A percentile compares a stretch with the other conserved stretches of the same genome.
phyloP scores from a whole-genome alignment of 1,140 invertebrate species.

The Pseudomyrmex pallidus region DNA sequence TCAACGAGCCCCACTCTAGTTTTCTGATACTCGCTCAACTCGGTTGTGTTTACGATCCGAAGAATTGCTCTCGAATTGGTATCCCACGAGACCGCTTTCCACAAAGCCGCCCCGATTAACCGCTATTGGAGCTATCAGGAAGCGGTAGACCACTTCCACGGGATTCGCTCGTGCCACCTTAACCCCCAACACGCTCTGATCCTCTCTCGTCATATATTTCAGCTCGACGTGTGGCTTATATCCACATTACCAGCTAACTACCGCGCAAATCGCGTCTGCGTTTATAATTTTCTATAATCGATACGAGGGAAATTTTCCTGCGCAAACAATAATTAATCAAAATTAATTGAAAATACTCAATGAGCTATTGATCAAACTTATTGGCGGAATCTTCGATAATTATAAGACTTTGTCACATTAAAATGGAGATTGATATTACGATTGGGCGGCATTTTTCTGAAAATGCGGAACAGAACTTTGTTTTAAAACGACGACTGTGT shows the following conservation, averaged over 20 bases:
- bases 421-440: too few species aligned
- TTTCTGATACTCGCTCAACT: conserved; percentile 64
- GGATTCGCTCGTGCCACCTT: conserved; percentile 63
- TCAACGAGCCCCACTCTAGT: conserved; percentile 62
- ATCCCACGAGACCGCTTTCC: conserved; percentile 69
- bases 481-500: too few species aligned
- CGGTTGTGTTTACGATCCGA: conserved; percentile 71
- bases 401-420: too few species aligned
- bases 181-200: conserved; percentile 67
- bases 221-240: background rate
- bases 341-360: too few species aligned
- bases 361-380: too few species aligned
- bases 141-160: conserved; percentile 56
- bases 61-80: conserved; percentile 65
- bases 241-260: conserved; percentile 2
- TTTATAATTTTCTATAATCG: background rate
- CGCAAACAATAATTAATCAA: background rate
- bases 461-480: too few species aligned
- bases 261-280: background rate
- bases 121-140: conserved; percentile 42
- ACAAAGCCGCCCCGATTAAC: conserved; percentile 59
- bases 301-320: background rate
- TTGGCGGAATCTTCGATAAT: too few species aligned
- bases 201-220: conserved; percentile 55
- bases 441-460: too few species aligned